Conservation (phyloP, 2,888 invertebrate genomes). For the Xestobium rufovillosum region DNA sequence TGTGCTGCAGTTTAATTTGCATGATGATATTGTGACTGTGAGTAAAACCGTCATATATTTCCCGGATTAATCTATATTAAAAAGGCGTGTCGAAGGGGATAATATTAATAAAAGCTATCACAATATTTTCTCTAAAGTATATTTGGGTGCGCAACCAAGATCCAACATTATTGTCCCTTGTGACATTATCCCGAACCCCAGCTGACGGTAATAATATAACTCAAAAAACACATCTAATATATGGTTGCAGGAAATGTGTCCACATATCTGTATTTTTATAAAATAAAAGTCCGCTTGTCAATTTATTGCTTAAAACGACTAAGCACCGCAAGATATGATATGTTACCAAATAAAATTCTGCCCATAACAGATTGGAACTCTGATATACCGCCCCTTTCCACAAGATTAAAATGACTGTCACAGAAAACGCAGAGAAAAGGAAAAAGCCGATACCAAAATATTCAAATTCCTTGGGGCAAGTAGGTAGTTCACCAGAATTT, state of each 20-base stretch:
- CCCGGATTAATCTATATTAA: too few species aligned
- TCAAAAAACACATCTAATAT: conserved; percentile 34
- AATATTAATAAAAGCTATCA: not conserved
- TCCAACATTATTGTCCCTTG: conserved; percentile 19
- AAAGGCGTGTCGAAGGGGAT: conserved; percentile 2
- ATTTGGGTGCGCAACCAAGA: conserved; percentile 1
- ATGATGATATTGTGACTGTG: too few species aligned
- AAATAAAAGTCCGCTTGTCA: conserved; percentile 34
- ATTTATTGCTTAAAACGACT: conserved; percentile 25
- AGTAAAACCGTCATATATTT: too few species aligned
- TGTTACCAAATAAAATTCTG: not conserved
- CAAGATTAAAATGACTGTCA: too few species aligned
- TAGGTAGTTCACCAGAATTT: too few species aligned
- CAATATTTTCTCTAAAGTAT: too few species aligned
- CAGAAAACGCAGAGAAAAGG: too few species aligned
- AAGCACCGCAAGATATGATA: conserved; percentile 2
- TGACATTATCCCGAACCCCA: conserved; percentile 22
- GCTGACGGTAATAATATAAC: conserved; percentile 33
- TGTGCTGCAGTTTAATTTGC: too few species aligned
- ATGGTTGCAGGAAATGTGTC: conserved; percentile 32
- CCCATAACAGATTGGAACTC: not conserved
- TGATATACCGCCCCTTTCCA: too few species aligned
- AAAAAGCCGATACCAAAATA: too few species aligned
- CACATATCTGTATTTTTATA: conserved; percentile 36
- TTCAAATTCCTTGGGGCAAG: conserved; percentile 1